Conservation (phyloP, 2,797 vertebrate genomes). For the Babyrousa celebensis region DNA sequence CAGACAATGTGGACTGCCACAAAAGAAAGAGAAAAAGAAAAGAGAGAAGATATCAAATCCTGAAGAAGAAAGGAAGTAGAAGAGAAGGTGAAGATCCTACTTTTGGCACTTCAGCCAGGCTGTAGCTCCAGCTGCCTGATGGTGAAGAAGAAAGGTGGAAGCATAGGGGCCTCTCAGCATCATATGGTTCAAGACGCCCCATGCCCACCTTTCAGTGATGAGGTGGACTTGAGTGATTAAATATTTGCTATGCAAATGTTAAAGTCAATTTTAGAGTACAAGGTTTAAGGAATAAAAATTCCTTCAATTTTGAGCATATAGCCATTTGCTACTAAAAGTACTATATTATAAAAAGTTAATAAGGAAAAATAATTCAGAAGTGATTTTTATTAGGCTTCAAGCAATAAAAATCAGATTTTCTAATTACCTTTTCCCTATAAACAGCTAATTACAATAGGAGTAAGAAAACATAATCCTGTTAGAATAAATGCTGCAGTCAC, state of each 20-base stretch:
- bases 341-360: not conserved
- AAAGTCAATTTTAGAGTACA: not conserved
- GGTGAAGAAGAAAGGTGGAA: too few relatives aligned
- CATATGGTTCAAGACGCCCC: not conserved
- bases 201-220: not conserved
- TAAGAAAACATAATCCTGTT: not conserved
- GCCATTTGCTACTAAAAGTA: not conserved
- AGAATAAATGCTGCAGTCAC: not conserved
- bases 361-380: not conserved
- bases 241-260: not conserved
- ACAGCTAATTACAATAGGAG: not conserved
- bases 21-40: not conserved
- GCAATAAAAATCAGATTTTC: conserved; percentile 24
- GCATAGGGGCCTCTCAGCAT: not conserved
- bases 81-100: not conserved
- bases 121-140: not conserved
- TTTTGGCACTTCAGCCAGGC: not conserved
- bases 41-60: not conserved
- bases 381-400: conserved; percentile 40
- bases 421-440: not conserved
- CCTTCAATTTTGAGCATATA: not conserved
- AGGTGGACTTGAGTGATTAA: too few relatives aligned
- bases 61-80: not conserved
- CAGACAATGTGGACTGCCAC: not conserved
- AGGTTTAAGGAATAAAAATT: not conserved